phyloP scores from a whole-genome alignment of 2,888 invertebrate species.

The Clunio marinus region DNA sequence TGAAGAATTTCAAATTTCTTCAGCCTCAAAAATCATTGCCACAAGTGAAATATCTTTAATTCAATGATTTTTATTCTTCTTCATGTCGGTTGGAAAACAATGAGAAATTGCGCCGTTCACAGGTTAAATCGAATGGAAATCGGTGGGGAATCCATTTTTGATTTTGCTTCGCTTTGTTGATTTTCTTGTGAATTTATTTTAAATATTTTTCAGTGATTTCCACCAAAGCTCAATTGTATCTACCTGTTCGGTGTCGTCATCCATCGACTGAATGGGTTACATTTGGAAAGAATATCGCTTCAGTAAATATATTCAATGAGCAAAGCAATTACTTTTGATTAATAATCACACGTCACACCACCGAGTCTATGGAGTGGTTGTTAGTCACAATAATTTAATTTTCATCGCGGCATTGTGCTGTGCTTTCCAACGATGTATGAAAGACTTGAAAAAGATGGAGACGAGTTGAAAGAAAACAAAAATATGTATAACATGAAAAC shows the following conservation, averaged over 20 bases:
- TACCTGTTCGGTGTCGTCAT: background rate
- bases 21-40: conserved; percentile 5
- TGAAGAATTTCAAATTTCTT: conserved; percentile 28
- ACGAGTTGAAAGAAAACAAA: background rate
- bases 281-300: conserved; percentile 32
- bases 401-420: conserved; percentile 32
- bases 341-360: conserved; percentile 38
- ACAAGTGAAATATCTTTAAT: conserved; percentile 26
- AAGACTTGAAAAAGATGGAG: background rate
- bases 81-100: conserved; percentile 14
- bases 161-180: conserved; percentile 35
- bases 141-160: conserved; percentile 37
- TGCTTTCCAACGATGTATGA: conserved; percentile 17
- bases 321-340: conserved; percentile 38
- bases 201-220: background rate
- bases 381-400: conserved; percentile 38
- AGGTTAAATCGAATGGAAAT: conserved; percentile 38
- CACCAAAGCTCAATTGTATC: background rate
- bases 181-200: background rate
- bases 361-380: conserved; percentile 22
- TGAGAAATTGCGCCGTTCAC: conserved; percentile 14
- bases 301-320: conserved; percentile 38
- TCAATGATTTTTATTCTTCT: conserved; percentile 25
- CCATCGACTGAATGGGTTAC: conserved; percentile 2
- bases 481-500: conserved; percentile 33